A percentile compares a stretch with the other conserved stretches of the same genome.
Evolutionary conservation across 2,113 vertebrate species (phyloP).

Genomic region (Rhineura floridana): DNA sequence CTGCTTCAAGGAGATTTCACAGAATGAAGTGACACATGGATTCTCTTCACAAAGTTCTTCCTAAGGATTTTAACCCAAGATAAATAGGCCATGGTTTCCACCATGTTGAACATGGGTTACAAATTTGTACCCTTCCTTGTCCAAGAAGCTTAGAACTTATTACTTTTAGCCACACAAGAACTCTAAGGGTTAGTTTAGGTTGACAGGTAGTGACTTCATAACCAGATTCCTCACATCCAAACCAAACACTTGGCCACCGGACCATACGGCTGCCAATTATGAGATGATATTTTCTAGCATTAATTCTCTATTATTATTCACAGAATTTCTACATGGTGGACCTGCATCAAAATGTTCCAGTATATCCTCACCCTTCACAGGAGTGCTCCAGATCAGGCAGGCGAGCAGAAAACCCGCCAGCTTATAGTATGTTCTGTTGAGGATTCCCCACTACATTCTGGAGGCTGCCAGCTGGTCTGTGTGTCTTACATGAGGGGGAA

Average conservation of each 20-base stretch:
- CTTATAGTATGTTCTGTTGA: neutral
- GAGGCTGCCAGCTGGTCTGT: too few relatives aligned
- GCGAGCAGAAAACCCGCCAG: too few relatives aligned
- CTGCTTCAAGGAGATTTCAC: neutral
- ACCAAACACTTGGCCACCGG: neutral
- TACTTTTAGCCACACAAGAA: neutral
- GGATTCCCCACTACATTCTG: neutral
- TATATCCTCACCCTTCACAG: neutral
- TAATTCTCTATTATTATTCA: too few relatives aligned
- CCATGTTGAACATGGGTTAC: neutral
- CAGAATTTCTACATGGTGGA: neutral
- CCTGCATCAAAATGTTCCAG: too few relatives aligned
- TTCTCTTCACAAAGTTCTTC: too few relatives aligned
- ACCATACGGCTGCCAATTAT: neutral
- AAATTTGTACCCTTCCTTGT: neutral
- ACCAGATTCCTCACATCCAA: neutral
- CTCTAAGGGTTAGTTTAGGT: neutral
- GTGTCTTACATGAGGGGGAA: too few relatives aligned
- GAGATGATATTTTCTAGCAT: neutral
- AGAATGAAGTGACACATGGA: neutral
- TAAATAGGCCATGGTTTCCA: neutral
- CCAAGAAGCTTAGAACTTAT: neutral
- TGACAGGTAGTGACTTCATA: neutral
- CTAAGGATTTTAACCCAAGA: too few relatives aligned
- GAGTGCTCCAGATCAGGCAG: neutral